Evolutionary conservation across 2,797 vertebrate genomes (phyloP).

Genomic region (Poecilia picta): DNA sequence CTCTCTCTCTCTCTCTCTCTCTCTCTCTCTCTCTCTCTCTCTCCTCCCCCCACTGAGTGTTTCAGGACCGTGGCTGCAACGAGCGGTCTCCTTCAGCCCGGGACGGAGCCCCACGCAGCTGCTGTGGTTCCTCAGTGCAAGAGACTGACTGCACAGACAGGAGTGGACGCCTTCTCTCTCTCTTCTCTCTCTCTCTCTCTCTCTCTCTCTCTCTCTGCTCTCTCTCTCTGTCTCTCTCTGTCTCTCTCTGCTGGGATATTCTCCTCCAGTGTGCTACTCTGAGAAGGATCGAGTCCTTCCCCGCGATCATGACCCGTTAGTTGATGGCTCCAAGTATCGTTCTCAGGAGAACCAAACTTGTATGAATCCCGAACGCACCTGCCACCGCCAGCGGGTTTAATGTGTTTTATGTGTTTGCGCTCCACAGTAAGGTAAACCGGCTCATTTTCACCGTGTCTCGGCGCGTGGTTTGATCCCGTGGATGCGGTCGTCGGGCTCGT

Average conservation of each 20-base stretch:
- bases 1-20: too few relatives aligned
- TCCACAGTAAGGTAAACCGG: slow-evolving; percentile 73
- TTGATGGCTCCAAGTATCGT: slow-evolving; percentile 5
- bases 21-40: too few relatives aligned
- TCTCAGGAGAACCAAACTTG: slow-evolving; percentile 26
- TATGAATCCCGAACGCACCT: background rate
- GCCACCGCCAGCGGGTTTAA: slow-evolving; percentile 30
- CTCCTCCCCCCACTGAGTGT: slow-evolving; percentile 1
- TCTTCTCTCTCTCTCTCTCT: too few relatives aligned
- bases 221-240: slow-evolving; percentile 4
- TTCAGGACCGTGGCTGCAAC: slow-evolving; percentile 28
- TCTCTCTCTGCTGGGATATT: slow-evolving; percentile 36
- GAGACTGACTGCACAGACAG: too few relatives aligned
- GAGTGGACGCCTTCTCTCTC: too few relatives aligned
- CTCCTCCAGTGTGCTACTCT: slow-evolving; percentile 37
- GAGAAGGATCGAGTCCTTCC: background rate
- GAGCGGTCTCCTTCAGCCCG: slow-evolving; percentile 42
- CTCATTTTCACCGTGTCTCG: slow-evolving; percentile 14
- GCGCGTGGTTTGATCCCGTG: slow-evolving; percentile 39
- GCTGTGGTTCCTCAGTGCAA: slow-evolving; percentile 50
- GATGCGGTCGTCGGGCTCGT: slow-evolving; percentile 60
- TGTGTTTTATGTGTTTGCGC: slow-evolving; percentile 75
- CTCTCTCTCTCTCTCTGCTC: too few relatives aligned
- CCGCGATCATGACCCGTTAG: background rate
- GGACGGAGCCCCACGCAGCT: slow-evolving; percentile 66